Evolutionary conservation across 2,797 vertebrate genomes (phyloP).

Genomic region (Lepilemur septentrionalis): DNA sequence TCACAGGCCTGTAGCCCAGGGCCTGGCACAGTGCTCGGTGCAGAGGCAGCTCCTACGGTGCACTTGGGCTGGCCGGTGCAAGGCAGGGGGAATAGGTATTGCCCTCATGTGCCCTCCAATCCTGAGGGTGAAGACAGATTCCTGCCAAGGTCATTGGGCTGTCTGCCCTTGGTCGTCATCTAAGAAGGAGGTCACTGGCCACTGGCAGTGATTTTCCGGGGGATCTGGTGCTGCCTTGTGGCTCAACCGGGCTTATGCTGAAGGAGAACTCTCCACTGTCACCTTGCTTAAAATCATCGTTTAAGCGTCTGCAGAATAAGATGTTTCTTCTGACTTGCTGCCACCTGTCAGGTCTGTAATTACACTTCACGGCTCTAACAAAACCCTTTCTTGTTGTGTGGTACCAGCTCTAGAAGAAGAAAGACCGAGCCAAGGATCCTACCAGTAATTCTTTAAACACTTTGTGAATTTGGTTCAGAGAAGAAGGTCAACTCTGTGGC

Average conservation of each 20-base stretch:
- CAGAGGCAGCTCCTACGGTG: too few relatives aligned
- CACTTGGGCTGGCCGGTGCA: neutral
- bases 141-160: neutral
- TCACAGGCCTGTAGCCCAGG: neutral
- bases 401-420: constrained; percentile 46
- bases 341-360: constrained; percentile 79
- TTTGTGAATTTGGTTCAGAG: neutral
- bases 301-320: constrained; percentile 78
- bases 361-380: constrained; percentile 70
- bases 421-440: neutral
- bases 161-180: constrained; percentile 49
- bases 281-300: constrained; percentile 73
- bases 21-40: too few relatives aligned
- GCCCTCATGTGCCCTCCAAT: too few relatives aligned
- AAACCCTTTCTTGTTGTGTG: constrained; percentile 67
- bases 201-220: constrained; percentile 70
- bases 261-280: constrained; percentile 66
- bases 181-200: constrained; percentile 65
- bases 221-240: constrained; percentile 70
- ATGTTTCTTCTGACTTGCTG: constrained; percentile 75
- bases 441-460: neutral
- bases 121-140: neutral
- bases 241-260: constrained; percentile 61
- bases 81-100: fast-evolving
- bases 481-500: neutral